Conservation (phyloP, 2,797 vertebrate genomes). For the Aythya fuligula region DNA sequence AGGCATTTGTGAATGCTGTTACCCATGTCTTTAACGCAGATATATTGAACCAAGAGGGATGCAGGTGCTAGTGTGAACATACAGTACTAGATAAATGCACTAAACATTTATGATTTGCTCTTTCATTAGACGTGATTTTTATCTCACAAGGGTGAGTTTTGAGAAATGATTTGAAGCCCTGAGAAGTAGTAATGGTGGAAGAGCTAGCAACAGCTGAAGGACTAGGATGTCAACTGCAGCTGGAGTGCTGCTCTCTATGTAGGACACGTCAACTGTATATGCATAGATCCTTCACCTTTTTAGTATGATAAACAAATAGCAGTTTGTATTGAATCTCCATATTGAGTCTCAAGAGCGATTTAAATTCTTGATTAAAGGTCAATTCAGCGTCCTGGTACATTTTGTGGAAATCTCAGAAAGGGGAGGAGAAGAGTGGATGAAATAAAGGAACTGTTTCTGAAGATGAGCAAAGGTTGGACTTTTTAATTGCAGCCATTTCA, state of each 20-base stretch:
- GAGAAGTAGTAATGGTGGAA: not conserved
- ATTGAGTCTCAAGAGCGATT: not conserved
- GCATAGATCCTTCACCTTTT: not conserved
- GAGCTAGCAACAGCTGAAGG: not conserved
- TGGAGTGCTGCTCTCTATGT: not conserved
- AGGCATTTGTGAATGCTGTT: not conserved
- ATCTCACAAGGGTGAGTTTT: not conserved
- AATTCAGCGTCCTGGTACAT: not conserved
- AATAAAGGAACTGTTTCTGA: not conserved
- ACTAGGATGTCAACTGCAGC: not conserved
- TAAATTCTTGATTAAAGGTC: not conserved
- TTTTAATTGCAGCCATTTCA: not conserved
- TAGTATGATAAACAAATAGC: not conserved
- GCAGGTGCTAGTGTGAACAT: not conserved
- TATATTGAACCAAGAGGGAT: not conserved
- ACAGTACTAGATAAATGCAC: not conserved
- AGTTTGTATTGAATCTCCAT: not conserved
- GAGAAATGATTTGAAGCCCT: not conserved
- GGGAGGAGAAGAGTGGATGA: not conserved
- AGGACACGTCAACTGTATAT: not conserved
- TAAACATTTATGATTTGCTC: not conserved
- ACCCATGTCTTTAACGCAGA: not conserved
- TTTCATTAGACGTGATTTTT: not conserved
- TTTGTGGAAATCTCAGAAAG: not conserved
- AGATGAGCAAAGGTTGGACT: not conserved